Evolutionary conservation across 2,113 vertebrate species (phyloP).

Genomic region (Rhabdornis inornatus): DNA sequence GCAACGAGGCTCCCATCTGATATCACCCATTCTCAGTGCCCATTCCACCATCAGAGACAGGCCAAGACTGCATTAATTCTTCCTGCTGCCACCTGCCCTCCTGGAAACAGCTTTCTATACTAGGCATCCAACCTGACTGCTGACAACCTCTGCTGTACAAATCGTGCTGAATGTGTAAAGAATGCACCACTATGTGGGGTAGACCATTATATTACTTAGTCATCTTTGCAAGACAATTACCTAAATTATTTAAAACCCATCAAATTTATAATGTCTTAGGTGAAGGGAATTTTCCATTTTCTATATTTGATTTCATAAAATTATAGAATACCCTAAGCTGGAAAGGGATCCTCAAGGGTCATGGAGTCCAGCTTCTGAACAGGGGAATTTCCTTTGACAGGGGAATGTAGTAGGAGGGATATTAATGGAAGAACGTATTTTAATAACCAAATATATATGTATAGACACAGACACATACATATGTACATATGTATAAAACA

Average conservation of each 20-base stretch:
- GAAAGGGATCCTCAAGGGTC: not conserved
- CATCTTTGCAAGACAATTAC: not conserved
- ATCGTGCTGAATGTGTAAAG: not conserved
- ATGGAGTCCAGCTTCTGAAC: not conserved
- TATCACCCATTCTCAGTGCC: not conserved
- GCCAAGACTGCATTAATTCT: not conserved
- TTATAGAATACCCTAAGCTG: not conserved
- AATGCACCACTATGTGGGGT: not conserved
- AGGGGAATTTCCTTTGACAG: not conserved
- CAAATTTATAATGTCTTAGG: not conserved
- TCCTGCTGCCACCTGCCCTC: not conserved
- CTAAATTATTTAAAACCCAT: not conserved
- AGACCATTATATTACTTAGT: not conserved
- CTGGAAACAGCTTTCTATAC: not conserved
- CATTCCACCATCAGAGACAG: not conserved
- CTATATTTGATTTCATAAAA: not conserved
- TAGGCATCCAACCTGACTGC: not conserved
- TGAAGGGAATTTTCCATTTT: not conserved
- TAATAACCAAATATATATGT: not conserved
- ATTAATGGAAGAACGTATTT: not conserved
- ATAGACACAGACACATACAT: not conserved
- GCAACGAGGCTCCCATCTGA: not conserved
- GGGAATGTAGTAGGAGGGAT: not conserved
- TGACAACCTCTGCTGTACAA: not conserved
- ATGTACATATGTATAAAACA: not conserved